A percentile compares a stretch with the other conserved stretches of the same genome.
Evolutionary conservation across 2,888 invertebrate species (phyloP).

Genomic region (Phorcus lineatus): DNA sequence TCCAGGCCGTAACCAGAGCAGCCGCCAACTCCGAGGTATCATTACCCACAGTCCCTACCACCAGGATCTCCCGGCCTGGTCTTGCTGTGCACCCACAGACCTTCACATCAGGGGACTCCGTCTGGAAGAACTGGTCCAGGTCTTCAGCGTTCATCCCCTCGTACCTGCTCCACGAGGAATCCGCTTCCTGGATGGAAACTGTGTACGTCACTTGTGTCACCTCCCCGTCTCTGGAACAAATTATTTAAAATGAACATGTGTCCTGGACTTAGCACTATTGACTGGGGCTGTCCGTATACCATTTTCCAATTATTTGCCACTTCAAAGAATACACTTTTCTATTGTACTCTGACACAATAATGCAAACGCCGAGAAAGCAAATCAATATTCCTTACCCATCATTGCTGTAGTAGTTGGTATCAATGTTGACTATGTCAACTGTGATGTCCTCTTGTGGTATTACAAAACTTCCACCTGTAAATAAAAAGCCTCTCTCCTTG

Average conservation of each 20-base stretch:
- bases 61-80: conserved; percentile 9
- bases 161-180: conserved; percentile 31
- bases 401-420: not conserved
- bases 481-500: no score
- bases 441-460: not conserved
- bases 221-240: not conserved
- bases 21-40: conserved; percentile 2
- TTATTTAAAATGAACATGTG: not conserved
- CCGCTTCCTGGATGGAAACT: conserved; percentile 28
- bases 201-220: conserved; percentile 34
- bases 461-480: not conserved
- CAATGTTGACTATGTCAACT: not conserved
- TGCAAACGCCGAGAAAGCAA: no score
- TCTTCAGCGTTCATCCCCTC: not conserved
- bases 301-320: no score
- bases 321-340: no score
- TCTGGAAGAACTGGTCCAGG: not conserved
- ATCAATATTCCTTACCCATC: not conserved
- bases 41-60: conserved; percentile 5
- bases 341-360: no score
- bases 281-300: no score
- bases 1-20: conserved; percentile 30
- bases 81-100: conserved; percentile 30
- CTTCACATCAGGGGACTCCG: not conserved
- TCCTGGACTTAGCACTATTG: no score